Base-by-base conservation (phyloP, 2,888 invertebrate genomes). In the Clunio marinus region DNA sequence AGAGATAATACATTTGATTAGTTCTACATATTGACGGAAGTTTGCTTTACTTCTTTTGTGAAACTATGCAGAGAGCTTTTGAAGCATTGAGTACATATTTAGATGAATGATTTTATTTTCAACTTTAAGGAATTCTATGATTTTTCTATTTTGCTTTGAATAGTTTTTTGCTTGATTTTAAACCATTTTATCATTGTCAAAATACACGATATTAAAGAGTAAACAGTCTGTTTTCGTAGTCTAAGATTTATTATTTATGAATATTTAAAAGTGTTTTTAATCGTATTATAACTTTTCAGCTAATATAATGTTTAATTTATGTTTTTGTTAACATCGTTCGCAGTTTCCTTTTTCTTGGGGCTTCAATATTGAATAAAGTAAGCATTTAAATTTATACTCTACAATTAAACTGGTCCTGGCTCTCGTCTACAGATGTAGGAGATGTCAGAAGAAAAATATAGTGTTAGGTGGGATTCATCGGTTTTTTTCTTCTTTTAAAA, bases 291-390 rank as follows among this genome's bases (percentile, higher is more conserved):
- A 20, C n/a, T 25, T 24, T 17, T 37, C 32, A 13, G 22, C 62
- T 62, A 62, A 22, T 22, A n/a, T n/a, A n/a, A n/a, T n/a, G n/a
- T n/a, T n/a, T 35, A 37, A 24, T 41, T 35, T 35, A 22, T 32
- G 10, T 62, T 62, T 45, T 27, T 63, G 63, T 63, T 63, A 63
- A 63, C 63, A 46, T 63, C 20, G 63, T 63, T 63, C 46, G 63
- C 63, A 63, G 13, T 45, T 51, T 41, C 32, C 5, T 32, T 8
- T 41, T 41, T 62, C 37, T 62, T 46, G 24, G 46, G 17, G 37
- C 27, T 22, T 51, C 17, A 17, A 17, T 22, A 20, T 32, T n/a
- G 10, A 63, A 27, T n/a, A n/a, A n/a, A n/a, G n/a, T 46, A 22
- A 37, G 62, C 24, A 37, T 60, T 35, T 63, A 63, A 63, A 45